Conservation (phyloP, 2,888 invertebrate species). For the Cephalotes varians region DNA sequence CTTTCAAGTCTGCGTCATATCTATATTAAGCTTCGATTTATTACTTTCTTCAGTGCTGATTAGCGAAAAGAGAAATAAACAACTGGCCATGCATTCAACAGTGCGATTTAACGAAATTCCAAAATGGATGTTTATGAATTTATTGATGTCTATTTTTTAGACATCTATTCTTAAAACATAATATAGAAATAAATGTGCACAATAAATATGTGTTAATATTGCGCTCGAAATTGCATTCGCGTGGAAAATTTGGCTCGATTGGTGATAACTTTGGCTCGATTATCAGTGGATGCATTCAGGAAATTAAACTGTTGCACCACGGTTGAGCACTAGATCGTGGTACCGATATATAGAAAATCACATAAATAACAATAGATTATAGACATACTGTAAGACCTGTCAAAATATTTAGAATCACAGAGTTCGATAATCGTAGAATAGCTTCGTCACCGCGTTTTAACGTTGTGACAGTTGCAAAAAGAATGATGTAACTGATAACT, state of each 20-base stretch:
- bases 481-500: constrained; percentile 10
- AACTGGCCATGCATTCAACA: not conserved
- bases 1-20: not conserved
- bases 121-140: not conserved
- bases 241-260: constrained; percentile 35
- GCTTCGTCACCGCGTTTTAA: not conserved
- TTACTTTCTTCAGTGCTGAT: not conserved
- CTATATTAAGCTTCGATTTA: constrained; percentile 29
- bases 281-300: not conserved
- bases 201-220: not conserved
- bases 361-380: constrained; percentile 16
- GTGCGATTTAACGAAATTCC: not conserved
- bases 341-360: not conserved
- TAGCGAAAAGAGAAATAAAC: not conserved
- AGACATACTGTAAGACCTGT: not conserved
- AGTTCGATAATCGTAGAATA: constrained; percentile 10
- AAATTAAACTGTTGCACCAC: constrained; percentile 34
- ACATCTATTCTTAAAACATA: not conserved
- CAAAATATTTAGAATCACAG: constrained; percentile 17
- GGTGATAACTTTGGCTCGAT: not conserved
- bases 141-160: not conserved
- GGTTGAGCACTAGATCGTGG: not conserved
- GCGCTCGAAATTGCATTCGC: not conserved
- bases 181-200: not conserved
- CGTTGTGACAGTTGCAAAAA: not conserved